Evolutionary conservation across 2,797 vertebrate species (phyloP), one percentile per base, ranked within the genome.

Genomic region (Danio kyathit): DNA sequence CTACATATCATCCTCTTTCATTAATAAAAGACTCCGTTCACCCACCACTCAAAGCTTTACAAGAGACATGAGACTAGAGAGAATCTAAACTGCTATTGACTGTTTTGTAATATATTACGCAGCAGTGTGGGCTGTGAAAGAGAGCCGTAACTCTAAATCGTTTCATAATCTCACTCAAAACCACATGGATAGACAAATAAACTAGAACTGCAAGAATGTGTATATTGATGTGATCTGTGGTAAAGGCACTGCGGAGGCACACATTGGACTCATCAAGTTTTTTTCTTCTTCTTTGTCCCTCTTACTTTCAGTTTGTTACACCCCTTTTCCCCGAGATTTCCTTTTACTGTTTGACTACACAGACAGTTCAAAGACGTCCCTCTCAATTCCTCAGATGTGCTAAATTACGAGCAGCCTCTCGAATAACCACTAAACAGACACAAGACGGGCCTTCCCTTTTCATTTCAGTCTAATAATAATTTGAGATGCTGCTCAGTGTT

Each of bases 321-420:
- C 65, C 74, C 12, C 64, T 82, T 84, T 75, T 82, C 74, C 43
- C 17, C 52, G 74, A 83, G 64, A 84, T 78, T 63, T 54, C n/a
- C 78, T 74, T 76, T 64, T 11, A 54, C 79, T 60, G 16, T 70
- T 82, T 64, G 57, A 74, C 79, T 69, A 61, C 64, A 59, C 12
- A 69, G 73, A 48, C 76, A 81, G 82, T 80, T 84, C 79, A 74
- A 72, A 78, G 69, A 80, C 21, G 16, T 69, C 64, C 29, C 40
- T 81, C 69, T 78, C 51, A 70, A 57, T 72, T 46, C 46, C 54
- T 41, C 41, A 48, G 51, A 21, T 72, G 64, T 40, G 57, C 46
- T 77, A 48, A n/a, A 56, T 66, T 72, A 48, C 46, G 49, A 60
- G 46, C 72, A 59, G 73, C 38, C 48, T 56, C 65, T 72, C 38